Percentiles rank a stretch among this genome's conserved stretches.
Evolutionary conservation across 2,797 vertebrate species (phyloP).

Genomic region (Lepus oiostolus): DNA sequence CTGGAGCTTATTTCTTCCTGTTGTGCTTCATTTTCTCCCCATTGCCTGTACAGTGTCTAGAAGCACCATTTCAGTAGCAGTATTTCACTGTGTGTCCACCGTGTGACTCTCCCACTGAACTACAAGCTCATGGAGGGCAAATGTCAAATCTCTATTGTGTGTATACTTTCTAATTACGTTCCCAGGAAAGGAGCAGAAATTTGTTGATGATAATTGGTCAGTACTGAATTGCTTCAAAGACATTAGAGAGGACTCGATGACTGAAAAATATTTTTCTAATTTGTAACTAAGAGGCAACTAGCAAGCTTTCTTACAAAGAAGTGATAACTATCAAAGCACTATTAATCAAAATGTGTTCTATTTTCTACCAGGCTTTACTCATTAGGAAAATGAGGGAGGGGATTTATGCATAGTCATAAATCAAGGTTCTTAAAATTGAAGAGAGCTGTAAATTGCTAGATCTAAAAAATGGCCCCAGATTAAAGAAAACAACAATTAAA

Average conservation of each 20-base stretch:
- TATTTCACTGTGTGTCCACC: neutral
- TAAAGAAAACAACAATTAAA: slow-evolving; percentile 73
- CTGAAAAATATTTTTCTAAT: slow-evolving; percentile 75
- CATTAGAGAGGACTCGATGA: slow-evolving; percentile 14
- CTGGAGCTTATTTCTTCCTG: neutral
- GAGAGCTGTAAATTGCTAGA: slow-evolving; percentile 15
- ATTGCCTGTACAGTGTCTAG: neutral
- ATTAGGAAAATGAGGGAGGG: slow-evolving; percentile 78
- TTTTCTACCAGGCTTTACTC: slow-evolving; percentile 76
- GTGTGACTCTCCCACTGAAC: neutral
- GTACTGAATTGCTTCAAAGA: slow-evolving; percentile 27
- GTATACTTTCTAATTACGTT: neutral
- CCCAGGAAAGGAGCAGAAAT: neutral
- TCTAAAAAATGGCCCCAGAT: slow-evolving; percentile 61
- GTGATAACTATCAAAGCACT: slow-evolving; percentile 81
- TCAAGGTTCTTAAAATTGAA: slow-evolving; percentile 74
- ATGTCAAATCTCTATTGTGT: neutral
- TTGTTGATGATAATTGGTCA: slow-evolving; percentile 43
- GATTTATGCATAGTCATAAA: slow-evolving; percentile 72
- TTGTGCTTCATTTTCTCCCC: neutral
- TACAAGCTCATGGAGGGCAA: slow-evolving; percentile 32
- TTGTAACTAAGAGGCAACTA: slow-evolving; percentile 73
- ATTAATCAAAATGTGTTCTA: slow-evolving; percentile 82
- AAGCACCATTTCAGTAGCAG: neutral
- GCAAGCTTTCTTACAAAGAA: slow-evolving; percentile 75